Percentiles rank a stretch among this genome's conserved stretches.
These are phyloP conservation scores for Stenotaenia linearis DNA, from an alignment of 2,888 invertebrate genomes.

Conservation along the genomic window DNA sequence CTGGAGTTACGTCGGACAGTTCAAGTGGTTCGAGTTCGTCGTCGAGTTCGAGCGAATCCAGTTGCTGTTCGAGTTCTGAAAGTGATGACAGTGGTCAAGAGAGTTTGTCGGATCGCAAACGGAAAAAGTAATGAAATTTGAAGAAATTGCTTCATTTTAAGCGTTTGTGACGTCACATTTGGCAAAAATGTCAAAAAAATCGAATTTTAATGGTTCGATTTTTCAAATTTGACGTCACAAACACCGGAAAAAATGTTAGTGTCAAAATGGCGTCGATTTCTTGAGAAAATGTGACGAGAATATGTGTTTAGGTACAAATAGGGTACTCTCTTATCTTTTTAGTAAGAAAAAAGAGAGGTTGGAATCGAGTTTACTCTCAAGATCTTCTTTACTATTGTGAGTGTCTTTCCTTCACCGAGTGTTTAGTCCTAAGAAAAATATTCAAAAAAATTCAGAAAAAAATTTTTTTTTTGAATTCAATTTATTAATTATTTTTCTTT, in stretches of 20 bases:
- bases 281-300: neutral
- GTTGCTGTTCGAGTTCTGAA: conserved; percentile 55
- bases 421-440: too few relatives aligned
- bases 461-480: neutral
- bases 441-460: too few relatives aligned
- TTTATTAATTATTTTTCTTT: neutral
- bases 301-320: neutral
- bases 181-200: too few relatives aligned
- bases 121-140: conserved; percentile 44
- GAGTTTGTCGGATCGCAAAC: conserved; percentile 76
- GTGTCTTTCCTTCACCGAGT: neutral
- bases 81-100: conserved; percentile 77
- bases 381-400: conserved; percentile 4
- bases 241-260: too few relatives aligned
- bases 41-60: conserved; percentile 50
- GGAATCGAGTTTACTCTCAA: neutral
- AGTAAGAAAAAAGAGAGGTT: neutral
- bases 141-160: too few relatives aligned
- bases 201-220: too few relatives aligned
- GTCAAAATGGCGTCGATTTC: neutral
- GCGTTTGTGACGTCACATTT: too few relatives aligned
- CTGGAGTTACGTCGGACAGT: conserved; percentile 90
- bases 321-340: neutral
- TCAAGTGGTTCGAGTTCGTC: conserved; percentile 71
- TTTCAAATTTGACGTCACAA: too few relatives aligned